A percentile compares a stretch with the other conserved stretches of the same genome.
Conservation (phyloP, 2,797 vertebrate genomes). For the Enteromius fasciolatus region DNA sequence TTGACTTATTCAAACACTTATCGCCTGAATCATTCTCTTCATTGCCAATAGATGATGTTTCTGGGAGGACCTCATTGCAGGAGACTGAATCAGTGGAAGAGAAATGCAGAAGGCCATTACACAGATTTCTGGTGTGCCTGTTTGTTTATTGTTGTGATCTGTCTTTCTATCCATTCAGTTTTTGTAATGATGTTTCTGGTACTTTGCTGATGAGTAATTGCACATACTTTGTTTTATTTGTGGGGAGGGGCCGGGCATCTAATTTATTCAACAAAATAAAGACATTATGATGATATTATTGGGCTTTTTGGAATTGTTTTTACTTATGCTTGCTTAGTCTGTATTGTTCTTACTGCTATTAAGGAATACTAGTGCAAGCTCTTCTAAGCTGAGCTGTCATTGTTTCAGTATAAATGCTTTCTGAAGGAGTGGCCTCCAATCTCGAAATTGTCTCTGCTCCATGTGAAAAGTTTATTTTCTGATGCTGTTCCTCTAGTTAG, state of each 20-base stretch:
- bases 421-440: neutral
- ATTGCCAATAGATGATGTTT: conserved; percentile 56
- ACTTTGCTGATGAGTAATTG: conserved; percentile 65
- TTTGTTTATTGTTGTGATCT: conserved; percentile 50
- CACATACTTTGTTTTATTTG: conserved; percentile 65
- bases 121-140: conserved; percentile 30
- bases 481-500: conserved; percentile 71
- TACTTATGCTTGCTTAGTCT: neutral
- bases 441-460: conserved; percentile 49
- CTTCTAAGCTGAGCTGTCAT: neutral
- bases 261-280: conserved; percentile 86
- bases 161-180: conserved; percentile 39
- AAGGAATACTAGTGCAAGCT: neutral
- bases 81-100: conserved; percentile 12
- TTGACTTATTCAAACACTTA: conserved; percentile 22
- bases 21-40: conserved; percentile 33
- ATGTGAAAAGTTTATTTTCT: conserved; percentile 70
- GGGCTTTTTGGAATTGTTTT: conserved; percentile 11
- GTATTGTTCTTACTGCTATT: neutral
- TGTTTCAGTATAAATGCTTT: conserved; percentile 7
- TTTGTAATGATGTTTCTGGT: conserved; percentile 63
- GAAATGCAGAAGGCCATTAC: conserved; percentile 16
- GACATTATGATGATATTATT: conserved; percentile 20
- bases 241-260: conserved; percentile 71
- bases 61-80: conserved; percentile 27